Percentiles rank a stretch among this genome's conserved stretches.
Conservation (phyloP, 64 coral and sea anemone species). For the Orbicella faveolata region DNA sequence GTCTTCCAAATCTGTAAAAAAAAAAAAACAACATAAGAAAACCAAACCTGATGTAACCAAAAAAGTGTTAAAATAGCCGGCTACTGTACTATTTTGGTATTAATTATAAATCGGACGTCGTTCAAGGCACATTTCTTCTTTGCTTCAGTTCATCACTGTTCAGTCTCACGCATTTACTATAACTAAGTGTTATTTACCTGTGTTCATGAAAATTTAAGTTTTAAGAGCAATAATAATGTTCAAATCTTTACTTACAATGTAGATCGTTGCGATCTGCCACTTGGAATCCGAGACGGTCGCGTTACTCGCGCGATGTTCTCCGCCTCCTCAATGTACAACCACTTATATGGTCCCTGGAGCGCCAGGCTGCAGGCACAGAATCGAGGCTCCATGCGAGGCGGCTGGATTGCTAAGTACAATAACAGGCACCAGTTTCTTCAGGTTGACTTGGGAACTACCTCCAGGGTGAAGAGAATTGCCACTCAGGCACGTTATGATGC, state of each 20-base stretch:
- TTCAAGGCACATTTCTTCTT: too few species aligned
- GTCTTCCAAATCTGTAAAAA: too few species aligned
- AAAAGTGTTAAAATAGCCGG: too few species aligned
- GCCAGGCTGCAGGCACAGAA: constrained; percentile 74
- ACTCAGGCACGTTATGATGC: constrained; percentile 72
- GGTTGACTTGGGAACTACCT: constrained; percentile 35
- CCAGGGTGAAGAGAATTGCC: constrained; percentile 42
- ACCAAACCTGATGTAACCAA: too few species aligned
- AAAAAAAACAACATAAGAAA: too few species aligned
- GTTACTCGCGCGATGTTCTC: constrained; percentile 68
- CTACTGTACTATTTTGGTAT: too few species aligned
- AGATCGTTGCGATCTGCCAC: constrained; percentile 85
- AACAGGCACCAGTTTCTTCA: constrained; percentile 42
- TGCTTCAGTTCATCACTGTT: too few species aligned
- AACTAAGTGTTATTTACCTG: too few species aligned
- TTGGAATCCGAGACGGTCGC: constrained; percentile 74
- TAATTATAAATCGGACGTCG: too few species aligned
- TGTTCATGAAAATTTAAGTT: too few species aligned
- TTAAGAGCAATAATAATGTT: neutral
- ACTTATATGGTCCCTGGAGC: constrained; percentile 77
- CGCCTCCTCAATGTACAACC: constrained; percentile 72
- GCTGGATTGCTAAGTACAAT: constrained; percentile 34
- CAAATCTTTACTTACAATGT: neutral
- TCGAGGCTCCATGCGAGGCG: constrained; percentile 45
- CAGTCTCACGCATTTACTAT: too few species aligned